Base-by-base conservation (phyloP, 2,113 vertebrate genomes). In the Ascaphus truei region DNA sequence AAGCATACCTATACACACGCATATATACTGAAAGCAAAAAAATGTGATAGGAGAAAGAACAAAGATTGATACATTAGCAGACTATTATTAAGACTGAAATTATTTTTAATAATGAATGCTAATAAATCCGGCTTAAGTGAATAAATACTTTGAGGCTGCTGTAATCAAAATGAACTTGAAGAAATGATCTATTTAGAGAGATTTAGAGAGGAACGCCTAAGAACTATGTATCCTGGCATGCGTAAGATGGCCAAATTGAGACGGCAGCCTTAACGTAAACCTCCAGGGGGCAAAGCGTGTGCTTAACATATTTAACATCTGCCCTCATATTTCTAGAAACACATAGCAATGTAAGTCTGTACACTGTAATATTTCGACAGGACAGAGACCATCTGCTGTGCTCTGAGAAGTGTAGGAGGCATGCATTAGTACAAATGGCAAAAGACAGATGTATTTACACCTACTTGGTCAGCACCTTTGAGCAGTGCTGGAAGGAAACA, bases 391-490 rank as follows among this genome's bases (percentile, higher is more conserved):
- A 91, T 90, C 86, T 92, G 88, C 85, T 85, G 82, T 50, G 2
- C 69, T 80, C 62, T 2, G 73, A 73, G 79, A 83, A 74, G 79
- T 77, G 79, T 51, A 83, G 72, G 75, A 82, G 76, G 78, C 80
- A 23, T 78, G 81, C 62, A 81, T 77, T 75, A 65, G 83, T 83
- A 75, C 82, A 85, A 89, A 90, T 86, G 80, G 88, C 81, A 83
- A 80, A 82, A 85, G 82, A 86, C 91, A 93, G 92, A 91, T 96
- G 92, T 88, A 90, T 92, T 94, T 93, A 90, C 93, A 96, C 91
- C 93, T 97, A 88, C 84, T 59, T 91, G 91, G 88, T 87, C 88
- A 93, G 84, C 88, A 90, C 87, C 88, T 92, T 84, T 71, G 78
- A 94, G 92, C 91, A 62, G 72, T 43, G 81, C 85, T 81, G 80